Evolutionary conservation across 2,888 invertebrate species (phyloP), one percentile per base, ranked within the genome.

Genomic region (Drosophila pegasa): DNA sequence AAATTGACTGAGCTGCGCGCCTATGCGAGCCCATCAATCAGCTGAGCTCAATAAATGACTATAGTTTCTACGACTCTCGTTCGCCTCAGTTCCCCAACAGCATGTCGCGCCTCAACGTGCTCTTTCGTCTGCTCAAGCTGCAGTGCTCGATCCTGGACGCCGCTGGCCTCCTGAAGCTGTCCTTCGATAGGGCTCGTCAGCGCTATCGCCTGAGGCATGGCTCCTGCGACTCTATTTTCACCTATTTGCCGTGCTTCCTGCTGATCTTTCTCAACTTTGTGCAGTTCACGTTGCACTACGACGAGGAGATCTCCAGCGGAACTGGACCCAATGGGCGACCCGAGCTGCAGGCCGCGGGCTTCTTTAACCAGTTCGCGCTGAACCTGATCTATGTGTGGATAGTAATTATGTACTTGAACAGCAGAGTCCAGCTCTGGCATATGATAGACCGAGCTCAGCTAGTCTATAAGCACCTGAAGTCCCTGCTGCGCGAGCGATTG

Each of bases 1-100:
- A 86, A 58, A 29, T 65, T 12, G 64, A 78, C 9, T 82, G 48
- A 71, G 50, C 29, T n/a, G n/a, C n/a, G n/a, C n/a, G n/a, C n/a
- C n/a, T n/a, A n/a, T n/a, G n/a, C n/a, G n/a, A n/a, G n/a, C 10
- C 64, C 9, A 60, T 68, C 37, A 14, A 43, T 54, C 38, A 48
- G 27, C 31, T 12, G 35, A 4, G 18, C 6, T 20, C 20, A 50
- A 62, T 50, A 22, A 16, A 35, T 10, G 20, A n/a, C 14, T n/a
- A 16, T 55, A 14, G 25, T 14, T 22, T 18, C 12, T 2, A 12
- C 2, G 4, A 27, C 0, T 4, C 0, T 2, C 12, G 12, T 40
- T 16, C 12, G 16, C 6, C 27, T 75, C 47, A 82, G 86, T 85
- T 71, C 3, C 16, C 12, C 31, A n/a, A 41, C 47, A 62, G 59